Evolutionary conservation across 2,113 vertebrate genomes (phyloP), one percentile per base, ranked within the genome.

Genomic region (Phaethon lepturus): DNA sequence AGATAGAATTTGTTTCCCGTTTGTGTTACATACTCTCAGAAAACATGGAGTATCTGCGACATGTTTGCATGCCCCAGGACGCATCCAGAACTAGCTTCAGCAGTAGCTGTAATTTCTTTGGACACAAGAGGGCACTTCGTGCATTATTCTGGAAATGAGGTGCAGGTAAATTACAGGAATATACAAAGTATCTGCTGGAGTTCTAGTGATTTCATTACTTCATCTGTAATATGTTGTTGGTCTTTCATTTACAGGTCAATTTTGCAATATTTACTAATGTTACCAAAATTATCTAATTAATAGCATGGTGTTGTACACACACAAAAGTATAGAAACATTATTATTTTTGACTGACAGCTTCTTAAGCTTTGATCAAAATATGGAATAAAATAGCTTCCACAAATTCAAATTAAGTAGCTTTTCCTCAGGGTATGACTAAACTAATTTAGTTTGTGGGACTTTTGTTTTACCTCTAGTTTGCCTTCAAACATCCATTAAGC

Each of bases 81-180:
- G 8, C 29, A 60, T 4, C n/a, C 28, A 16, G 17, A 67, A 11
- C 17, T 18, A 20, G 25, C 45, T 77, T n/a, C 59, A 69, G 56
- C 76, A 73, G 49, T 7, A 94, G 72, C 55, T 87, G 49, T 52
- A 47, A 86, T 69, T 55, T 64, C 75, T 94, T 91, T 33, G 73
- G 62, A 95, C 98, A 95, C 97, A 64, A 98, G 98, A 97, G 98
- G 98, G 97, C 97, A 96, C 84, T 90, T 73, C 47, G 35, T 91
- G 74, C 93, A 81, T 90, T 58, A 40, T n/a, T 83, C 52, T 95
- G 77, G 53, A 64, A 69, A 69, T 9, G 9, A 25, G 50, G 17
- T 25, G 10, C n/a, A 33, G 53, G 11, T 83, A 29, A 67, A 17
- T 38, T 88, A 3, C 8, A 19, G 66, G 26, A 40, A 47, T 5